phyloP scores from a whole-genome alignment of 1,140 invertebrate species.

The Amphibalanus amphitrite region DNA sequence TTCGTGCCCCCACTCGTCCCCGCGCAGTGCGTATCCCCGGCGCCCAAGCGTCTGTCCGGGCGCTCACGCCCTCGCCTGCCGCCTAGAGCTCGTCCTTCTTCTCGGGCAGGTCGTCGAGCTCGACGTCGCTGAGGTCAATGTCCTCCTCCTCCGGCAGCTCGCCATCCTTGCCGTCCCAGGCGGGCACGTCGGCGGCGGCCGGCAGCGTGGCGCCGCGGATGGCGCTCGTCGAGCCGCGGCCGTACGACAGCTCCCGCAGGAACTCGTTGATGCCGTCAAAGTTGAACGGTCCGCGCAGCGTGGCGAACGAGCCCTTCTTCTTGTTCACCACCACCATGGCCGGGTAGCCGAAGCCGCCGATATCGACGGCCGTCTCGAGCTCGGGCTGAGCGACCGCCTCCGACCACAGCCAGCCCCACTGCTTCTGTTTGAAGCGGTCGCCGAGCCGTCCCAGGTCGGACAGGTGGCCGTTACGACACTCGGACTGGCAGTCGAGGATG shows the following conservation, averaged over 20 bases:
- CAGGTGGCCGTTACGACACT: slow-evolving; percentile 82
- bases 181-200: slow-evolving; percentile 44
- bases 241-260: slow-evolving; percentile 80
- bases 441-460: slow-evolving; percentile 52
- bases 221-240: slow-evolving; percentile 77
- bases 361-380: slow-evolving; percentile 74
- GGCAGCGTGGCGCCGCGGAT: slow-evolving; percentile 72
- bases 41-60: no score
- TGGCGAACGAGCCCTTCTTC: slow-evolving; percentile 92
- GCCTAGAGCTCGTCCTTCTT: no score
- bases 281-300: slow-evolving; percentile 85
- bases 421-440: slow-evolving; percentile 87
- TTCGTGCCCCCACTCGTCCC: no score
- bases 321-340: slow-evolving; percentile 91
- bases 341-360: slow-evolving; percentile 81
- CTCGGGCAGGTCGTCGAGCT: slow-evolving; percentile 45
- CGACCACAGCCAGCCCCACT: slow-evolving; percentile 95
- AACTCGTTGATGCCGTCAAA: slow-evolving; percentile 89
- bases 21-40: no score
- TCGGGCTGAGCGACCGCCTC: slow-evolving; percentile 70
- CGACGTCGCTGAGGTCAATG: slow-evolving; percentile 78
- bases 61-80: no score
- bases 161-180: slow-evolving; percentile 97
- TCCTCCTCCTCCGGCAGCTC: slow-evolving; percentile 76
- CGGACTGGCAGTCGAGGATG: slow-evolving; percentile 89